Base-by-base conservation (phyloP, 1,140 invertebrate genomes). In the Cheumatopsyche charites region DNA sequence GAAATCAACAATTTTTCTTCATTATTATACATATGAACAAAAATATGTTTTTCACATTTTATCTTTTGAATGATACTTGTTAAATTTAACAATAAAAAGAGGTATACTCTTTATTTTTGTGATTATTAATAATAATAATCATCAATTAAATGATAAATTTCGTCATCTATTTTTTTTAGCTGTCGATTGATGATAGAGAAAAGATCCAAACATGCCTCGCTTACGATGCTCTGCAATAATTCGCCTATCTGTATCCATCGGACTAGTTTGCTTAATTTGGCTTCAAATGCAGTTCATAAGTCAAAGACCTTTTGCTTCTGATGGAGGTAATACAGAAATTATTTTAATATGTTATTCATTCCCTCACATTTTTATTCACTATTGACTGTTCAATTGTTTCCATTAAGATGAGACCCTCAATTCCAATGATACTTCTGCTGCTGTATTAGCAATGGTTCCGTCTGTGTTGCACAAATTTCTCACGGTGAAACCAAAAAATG, bases 381-480 rank as follows among this genome's bases (percentile, higher is more conserved):
- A 5, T 49, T 49, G 23, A 15, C 17, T 63, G 26, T 42, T 12
- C 13, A 5, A 1, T 63, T 71, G 1, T 21, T 67, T 21, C 13
- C 67, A 55, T 25, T n/a, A 68, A 75, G 78, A 82, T 55, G 75
- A 80, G 15, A 80, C 78, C 61, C 71, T 76, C 63, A 78, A 79
- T 36, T 76, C 79, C 29, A 87, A 87, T 76, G 85, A 87, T 76
- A 86, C 85, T 13, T 82, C 85, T 43, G 87, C 86, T 61, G 86
- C 86, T 52, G 86, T 88, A 55, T 79, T 88, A 69, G 86, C 85
- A 71, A 87, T 88, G 86, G 87, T 88, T 41, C 87, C 87, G 7
- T 81, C 83, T 36, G 82, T 86, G 2, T 79, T 88, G 61, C 87
- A 88, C 80, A 88, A 88, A 79, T 88, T 87, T 79, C 79, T 88